Conservation (phyloP, 2,113 vertebrate genomes). For the Callipepla squamata region DNA sequence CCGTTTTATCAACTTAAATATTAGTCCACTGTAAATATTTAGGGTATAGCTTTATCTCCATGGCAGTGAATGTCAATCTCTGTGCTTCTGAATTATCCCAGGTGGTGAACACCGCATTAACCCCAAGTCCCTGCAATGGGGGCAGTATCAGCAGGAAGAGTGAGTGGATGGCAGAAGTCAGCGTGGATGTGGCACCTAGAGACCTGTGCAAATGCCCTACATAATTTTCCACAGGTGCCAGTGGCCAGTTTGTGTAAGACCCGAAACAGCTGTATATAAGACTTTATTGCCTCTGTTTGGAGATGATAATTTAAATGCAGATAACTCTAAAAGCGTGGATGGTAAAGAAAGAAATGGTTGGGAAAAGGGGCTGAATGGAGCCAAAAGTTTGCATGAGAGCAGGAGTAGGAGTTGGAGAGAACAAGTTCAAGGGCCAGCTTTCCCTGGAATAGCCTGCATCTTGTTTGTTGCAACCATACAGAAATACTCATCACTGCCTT, state of each 20-base stretch:
- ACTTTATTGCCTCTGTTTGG: neutral
- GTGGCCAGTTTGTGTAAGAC: neutral
- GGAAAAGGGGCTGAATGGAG: neutral
- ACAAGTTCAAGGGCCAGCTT: neutral
- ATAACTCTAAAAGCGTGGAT: neutral
- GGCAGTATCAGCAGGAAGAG: neutral
- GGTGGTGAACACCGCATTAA: neutral
- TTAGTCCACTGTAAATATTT: neutral
- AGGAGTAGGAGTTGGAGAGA: neutral
- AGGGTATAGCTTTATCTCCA: neutral
- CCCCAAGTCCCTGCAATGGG: neutral
- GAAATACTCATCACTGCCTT: neutral
- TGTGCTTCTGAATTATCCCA: neutral
- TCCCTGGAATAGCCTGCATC: too few relatives aligned
- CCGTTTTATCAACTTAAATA: neutral
- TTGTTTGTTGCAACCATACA: neutral
- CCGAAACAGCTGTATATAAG: neutral
- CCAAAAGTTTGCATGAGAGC: neutral
- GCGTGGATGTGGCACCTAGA: neutral
- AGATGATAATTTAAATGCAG: neutral
- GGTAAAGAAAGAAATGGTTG: neutral
- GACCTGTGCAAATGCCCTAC: neutral
- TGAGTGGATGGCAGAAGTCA: neutral
- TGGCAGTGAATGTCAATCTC: neutral
- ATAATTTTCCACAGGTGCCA: rapidly evolving